Base-by-base conservation (phyloP, 2,888 invertebrate species). In the Tachina lurida region DNA sequence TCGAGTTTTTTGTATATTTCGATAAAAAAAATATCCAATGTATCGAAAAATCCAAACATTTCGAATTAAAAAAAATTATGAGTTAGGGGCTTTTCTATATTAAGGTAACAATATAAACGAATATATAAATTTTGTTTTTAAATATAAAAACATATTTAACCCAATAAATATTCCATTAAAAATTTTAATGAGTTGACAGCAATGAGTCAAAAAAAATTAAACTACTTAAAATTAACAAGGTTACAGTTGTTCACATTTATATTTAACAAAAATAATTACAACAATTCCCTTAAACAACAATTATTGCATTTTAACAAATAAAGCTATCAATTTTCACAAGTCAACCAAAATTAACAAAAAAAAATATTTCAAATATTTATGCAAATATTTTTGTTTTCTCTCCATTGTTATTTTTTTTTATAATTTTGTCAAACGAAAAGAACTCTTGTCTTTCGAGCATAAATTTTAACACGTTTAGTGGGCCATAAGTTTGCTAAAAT, bases 401-500 rank as follows among this genome's bases (percentile, higher is more conserved):
- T 43, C 45, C 45, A 71, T 70, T 70, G 54, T 60, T 45, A 1
- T 19, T 43, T 31, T 47, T 43, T 31, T 58, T 47, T 52, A 12
- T 31, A 41, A 8, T 41, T 54, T 73, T 12, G 54, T 41, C 5
- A 10, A 1, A 65, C 39, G 31, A 43, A 58, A 22, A 71, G 12
- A 15, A 31, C n/a, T 56, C 22, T 63, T 31, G 13, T n/a, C 5
- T 52, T 52, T 43, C 43, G 2, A 52, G 31, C 19, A 45, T 62
- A 78, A 52, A 62, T 78, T 78, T 70, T 3, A 62, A 70, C 70
- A 79, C 78, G 78, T 71, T 78, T 70, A 60, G 15, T 70, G 13
- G 60, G 52, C 17, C 78, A 78, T 31, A 63, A 31, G 62, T 56
- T 43, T 22, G 63, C 17, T 15, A 45, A 63, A 52, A 4, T 4